These are phyloP conservation scores for Mohoua ochrocephala DNA, from an alignment of 2,113 vertebrate species.

Conservation along the genomic window DNA sequence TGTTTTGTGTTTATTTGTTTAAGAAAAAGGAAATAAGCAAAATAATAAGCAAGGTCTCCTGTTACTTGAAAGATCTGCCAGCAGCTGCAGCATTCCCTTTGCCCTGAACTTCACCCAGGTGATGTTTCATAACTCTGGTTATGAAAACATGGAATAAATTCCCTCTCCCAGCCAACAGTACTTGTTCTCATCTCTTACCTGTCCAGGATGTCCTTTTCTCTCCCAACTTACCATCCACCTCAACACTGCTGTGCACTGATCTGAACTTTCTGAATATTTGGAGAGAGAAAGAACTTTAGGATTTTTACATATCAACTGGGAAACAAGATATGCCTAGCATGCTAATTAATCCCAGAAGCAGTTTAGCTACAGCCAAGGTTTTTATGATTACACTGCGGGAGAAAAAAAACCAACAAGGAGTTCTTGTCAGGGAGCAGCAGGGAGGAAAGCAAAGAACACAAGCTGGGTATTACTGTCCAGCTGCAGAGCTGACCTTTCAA, in stretches of 20 bases:
- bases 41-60: neutral
- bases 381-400: neutral
- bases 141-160: neutral
- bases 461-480: neutral
- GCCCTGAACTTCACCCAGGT: neutral
- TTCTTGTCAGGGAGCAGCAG: neutral
- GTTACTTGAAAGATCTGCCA: neutral
- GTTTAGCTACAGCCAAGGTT: neutral
- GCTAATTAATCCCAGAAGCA: neutral
- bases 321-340: neutral
- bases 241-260: neutral
- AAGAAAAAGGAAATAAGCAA: neutral
- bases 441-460: neutral
- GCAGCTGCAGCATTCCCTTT: neutral
- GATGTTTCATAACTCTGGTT: neutral
- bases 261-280: neutral
- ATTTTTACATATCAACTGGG: neutral
- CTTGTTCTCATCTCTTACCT: neutral
- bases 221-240: neutral
- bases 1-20: neutral
- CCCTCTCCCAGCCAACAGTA: neutral
- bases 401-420: neutral
- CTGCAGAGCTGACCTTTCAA: slow-evolving; percentile 10
- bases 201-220: neutral
- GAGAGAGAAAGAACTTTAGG: neutral